Evolutionary conservation across 1,140 invertebrate genomes (phyloP).

Genomic region (Aphaenogaster ashmeadi): DNA sequence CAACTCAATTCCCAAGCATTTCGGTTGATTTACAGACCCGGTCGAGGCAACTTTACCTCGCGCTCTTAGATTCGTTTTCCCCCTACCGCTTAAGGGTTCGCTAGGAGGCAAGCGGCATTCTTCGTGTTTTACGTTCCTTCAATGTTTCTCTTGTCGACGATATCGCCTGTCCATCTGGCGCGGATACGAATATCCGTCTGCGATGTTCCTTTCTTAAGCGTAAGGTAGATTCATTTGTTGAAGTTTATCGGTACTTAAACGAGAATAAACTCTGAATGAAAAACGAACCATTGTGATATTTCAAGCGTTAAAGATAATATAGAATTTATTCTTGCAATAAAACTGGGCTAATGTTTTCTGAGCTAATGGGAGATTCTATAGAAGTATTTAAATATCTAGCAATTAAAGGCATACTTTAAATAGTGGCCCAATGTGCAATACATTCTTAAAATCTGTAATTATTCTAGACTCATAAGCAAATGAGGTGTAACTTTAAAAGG

Average conservation of each 20-base stretch:
- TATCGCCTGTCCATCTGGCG: constrained; percentile 26
- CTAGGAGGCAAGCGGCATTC: constrained; percentile 20
- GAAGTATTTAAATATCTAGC: not conserved
- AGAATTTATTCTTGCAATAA: not conserved
- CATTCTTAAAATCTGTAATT: constrained; percentile 4
- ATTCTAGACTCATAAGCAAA: not conserved
- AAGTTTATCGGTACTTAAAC: not conserved
- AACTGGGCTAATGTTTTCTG: not conserved
- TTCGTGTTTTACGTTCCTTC: constrained; percentile 17
- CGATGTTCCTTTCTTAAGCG: not conserved
- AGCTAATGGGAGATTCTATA: not conserved
- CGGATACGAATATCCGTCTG: not conserved
- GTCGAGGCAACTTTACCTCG: constrained; percentile 69
- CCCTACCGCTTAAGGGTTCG: not conserved
- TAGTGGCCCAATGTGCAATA: not conserved
- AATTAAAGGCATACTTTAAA: not conserved
- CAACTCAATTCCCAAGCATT: constrained; percentile 81
- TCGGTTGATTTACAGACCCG: constrained; percentile 79
- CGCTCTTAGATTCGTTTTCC: constrained; percentile 2
- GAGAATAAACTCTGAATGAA: not conserved
- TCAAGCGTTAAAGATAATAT: not conserved
- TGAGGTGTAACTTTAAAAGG: not conserved
- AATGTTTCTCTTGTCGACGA: constrained; percentile 27
- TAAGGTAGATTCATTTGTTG: not conserved
- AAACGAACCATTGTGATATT: not conserved